Conservation (phyloP, 2,797 vertebrate genomes). For the Scyliorhinus canicula region DNA sequence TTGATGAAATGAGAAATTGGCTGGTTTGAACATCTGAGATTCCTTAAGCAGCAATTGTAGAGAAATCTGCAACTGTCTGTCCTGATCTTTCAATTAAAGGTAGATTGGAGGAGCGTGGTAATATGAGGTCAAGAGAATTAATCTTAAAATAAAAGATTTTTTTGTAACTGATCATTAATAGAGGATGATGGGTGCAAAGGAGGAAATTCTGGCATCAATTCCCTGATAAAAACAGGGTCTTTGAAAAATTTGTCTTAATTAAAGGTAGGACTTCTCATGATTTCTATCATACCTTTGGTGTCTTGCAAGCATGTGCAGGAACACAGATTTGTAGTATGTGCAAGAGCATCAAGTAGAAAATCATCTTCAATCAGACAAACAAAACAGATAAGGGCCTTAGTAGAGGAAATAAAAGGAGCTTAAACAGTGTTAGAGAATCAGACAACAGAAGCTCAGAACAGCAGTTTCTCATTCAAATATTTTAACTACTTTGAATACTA, state of each 20-base stretch:
- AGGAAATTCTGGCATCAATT: background rate
- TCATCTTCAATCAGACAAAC: background rate
- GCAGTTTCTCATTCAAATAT: background rate
- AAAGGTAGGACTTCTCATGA: background rate
- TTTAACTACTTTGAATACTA: background rate
- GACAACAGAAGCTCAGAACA: background rate
- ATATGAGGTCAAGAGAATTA: background rate
- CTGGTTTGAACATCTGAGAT: background rate
- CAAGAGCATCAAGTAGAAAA: constrained; percentile 32
- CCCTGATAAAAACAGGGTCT: background rate
- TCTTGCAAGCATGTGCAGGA: constrained; percentile 2
- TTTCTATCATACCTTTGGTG: background rate
- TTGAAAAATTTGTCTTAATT: background rate
- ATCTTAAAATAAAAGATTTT: background rate
- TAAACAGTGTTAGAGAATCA: background rate
- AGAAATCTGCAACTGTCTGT: background rate
- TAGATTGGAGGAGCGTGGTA: background rate
- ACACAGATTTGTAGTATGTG: constrained; percentile 23
- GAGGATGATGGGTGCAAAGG: background rate
- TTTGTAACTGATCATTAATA: background rate
- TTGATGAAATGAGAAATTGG: background rate
- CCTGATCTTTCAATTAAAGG: background rate
- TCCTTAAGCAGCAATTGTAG: background rate
- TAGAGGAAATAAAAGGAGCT: constrained; percentile 12
- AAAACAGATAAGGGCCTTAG: constrained; percentile 19